Conservation (phyloP, 1,140 invertebrate genomes). For the Sitodiplosis mosellana region DNA sequence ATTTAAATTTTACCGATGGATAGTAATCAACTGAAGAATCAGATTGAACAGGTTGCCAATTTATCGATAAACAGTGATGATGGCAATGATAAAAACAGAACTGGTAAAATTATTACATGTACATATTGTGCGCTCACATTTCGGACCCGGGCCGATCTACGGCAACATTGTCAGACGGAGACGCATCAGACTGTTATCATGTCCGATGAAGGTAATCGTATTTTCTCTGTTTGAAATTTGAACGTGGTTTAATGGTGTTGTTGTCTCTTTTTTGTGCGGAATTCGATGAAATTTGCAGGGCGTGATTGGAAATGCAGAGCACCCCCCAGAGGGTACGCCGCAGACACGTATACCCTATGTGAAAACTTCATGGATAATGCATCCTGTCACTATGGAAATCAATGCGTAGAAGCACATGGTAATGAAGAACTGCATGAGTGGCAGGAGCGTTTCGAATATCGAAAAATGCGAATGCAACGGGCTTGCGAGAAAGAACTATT, state of each 20-base stretch:
- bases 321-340: conserved; percentile 41
- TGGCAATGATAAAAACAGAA: conserved; percentile 5
- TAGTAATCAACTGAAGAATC: conserved; percentile 6
- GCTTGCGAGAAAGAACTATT: conserved; percentile 47
- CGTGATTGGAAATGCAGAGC: conserved; percentile 50
- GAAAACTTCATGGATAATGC: conserved; percentile 31
- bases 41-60: conserved; percentile 7
- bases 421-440: conserved; percentile 53
- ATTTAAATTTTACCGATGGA: too few species aligned
- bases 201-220: conserved; percentile 38
- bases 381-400: conserved; percentile 43
- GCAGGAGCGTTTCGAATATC: conserved; percentile 50
- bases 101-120: conserved; percentile 9
- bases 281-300: conserved; percentile 11
- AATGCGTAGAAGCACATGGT: conserved; percentile 60
- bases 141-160: conserved; percentile 33
- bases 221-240: background rate
- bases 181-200: conserved; percentile 47
- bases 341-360: conserved; percentile 36
- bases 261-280: background rate
- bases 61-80: conserved; percentile 1
- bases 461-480: conserved; percentile 39
- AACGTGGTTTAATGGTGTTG: background rate
- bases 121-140: conserved; percentile 44
- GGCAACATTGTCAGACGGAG: conserved; percentile 43